These are phyloP conservation scores for Lepidonotus clava DNA, from an alignment of 2,888 invertebrate genomes.

Conservation along the genomic window DNA sequence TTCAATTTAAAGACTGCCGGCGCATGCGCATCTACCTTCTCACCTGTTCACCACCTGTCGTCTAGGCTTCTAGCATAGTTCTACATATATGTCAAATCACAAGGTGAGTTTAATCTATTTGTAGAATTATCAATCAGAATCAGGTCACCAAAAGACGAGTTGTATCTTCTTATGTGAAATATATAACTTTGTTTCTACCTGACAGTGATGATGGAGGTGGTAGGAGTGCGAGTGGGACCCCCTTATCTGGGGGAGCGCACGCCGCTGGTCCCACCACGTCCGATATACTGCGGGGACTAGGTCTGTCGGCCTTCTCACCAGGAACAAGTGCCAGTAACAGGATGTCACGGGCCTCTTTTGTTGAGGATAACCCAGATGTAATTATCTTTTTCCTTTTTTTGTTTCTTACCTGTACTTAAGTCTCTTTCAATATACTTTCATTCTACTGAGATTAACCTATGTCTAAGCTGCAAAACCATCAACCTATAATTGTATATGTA, in stretches of 20 bases:
- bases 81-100: too few species aligned
- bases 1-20: too few species aligned
- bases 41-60: too few species aligned
- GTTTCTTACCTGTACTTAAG: not conserved
- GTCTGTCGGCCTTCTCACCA: not conserved
- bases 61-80: too few species aligned
- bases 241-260: not conserved
- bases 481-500: too few species aligned
- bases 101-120: too few species aligned
- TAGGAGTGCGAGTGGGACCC: not conserved
- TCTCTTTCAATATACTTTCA: not conserved
- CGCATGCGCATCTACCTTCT: too few species aligned
- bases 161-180: too few species aligned
- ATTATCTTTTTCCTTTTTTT: not conserved
- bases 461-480: too few species aligned
- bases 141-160: too few species aligned
- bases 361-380: conserved; percentile 49
- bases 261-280: not conserved
- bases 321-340: not conserved
- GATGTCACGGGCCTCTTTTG: not conserved
- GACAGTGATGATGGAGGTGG: conserved; percentile 33
- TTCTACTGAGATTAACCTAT: not conserved
- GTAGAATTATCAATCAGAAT: too few species aligned
- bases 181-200: too few species aligned
- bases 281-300: conserved; percentile 37